Conservation (phyloP, 2,888 invertebrate species). For the Lycaena phlaeas region DNA sequence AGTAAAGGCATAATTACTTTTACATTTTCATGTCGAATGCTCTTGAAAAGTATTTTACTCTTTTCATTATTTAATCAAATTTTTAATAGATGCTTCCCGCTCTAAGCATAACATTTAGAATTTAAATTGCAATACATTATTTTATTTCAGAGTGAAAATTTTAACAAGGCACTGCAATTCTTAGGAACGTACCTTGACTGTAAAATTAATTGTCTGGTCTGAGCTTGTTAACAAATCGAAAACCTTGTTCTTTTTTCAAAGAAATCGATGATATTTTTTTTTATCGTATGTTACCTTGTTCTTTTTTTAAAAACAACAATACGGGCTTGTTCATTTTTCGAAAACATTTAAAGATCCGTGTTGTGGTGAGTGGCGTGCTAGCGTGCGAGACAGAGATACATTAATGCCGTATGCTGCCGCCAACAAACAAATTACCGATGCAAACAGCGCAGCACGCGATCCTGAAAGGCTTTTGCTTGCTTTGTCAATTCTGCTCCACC, state of each 20-base stretch:
- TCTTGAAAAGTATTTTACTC: background rate
- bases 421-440: slow-evolving; percentile 71
- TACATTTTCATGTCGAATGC: background rate
- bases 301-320: too few species aligned
- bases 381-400: slow-evolving; percentile 60
- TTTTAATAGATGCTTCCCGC: background rate
- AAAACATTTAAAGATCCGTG: slow-evolving; percentile 15
- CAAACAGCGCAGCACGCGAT: slow-evolving; percentile 69
- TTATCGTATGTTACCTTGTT: slow-evolving; percentile 22
- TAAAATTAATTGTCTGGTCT: slow-evolving; percentile 17
- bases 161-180: slow-evolving; percentile 8
- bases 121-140: slow-evolving; percentile 5
- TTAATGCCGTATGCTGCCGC: slow-evolving; percentile 64
- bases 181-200: slow-evolving; percentile 11
- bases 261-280: slow-evolving; percentile 19
- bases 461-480: slow-evolving; percentile 66
- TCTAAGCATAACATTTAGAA: slow-evolving; percentile 3
- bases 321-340: background rate
- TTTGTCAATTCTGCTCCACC: slow-evolving; percentile 54
- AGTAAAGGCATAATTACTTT: background rate
- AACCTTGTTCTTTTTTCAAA: slow-evolving; percentile 11
- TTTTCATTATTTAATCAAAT: background rate
- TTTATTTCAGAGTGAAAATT: slow-evolving; percentile 5
- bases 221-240: slow-evolving; percentile 23
- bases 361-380: slow-evolving; percentile 24